phyloP scores from a whole-genome alignment of 2,113 vertebrate species.

The Antennarius striatus region DNA sequence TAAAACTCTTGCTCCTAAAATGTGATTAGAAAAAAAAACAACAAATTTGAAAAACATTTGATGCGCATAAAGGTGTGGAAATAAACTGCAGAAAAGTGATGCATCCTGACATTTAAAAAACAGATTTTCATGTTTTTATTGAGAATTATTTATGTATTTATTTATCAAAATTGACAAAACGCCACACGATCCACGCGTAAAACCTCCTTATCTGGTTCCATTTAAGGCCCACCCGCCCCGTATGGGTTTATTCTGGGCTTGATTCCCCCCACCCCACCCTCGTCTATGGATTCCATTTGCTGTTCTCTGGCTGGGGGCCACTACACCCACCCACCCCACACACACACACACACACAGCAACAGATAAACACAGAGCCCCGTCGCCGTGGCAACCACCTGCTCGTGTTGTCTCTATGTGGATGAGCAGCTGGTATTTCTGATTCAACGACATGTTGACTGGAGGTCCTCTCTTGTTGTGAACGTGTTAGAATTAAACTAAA shows the following conservation, averaged over 20 bases:
- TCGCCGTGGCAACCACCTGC: conserved; percentile 67
- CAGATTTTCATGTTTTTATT: no score
- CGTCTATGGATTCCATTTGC: conserved; percentile 67
- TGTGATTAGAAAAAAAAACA: no score
- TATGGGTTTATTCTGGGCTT: conserved; percentile 75
- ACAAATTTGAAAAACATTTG: neutral
- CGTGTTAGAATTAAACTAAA: conserved; percentile 15
- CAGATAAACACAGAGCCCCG: conserved; percentile 64
- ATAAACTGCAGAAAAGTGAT: no score
- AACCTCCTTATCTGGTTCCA: conserved; percentile 70
- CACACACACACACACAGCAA: no score
- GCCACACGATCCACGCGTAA: conserved; percentile 47
- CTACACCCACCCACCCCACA: conserved; percentile 23
- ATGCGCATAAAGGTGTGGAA: neutral
- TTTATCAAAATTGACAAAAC: neutral
- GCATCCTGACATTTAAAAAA: neutral
- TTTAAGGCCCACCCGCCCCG: conserved; percentile 32
- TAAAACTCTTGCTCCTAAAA: neutral
- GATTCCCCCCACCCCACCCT: conserved; percentile 71
- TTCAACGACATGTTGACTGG: conserved; percentile 25
- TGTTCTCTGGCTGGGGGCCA: conserved; percentile 68
- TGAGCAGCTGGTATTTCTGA: conserved; percentile 50
- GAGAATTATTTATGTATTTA: no score
- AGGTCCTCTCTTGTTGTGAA: neutral
- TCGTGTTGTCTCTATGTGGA: conserved; percentile 42